Evolutionary conservation across 2,797 vertebrate species (phyloP), one percentile per base, ranked within the genome.

Genomic region (Gadopsis bispinosus): DNA sequence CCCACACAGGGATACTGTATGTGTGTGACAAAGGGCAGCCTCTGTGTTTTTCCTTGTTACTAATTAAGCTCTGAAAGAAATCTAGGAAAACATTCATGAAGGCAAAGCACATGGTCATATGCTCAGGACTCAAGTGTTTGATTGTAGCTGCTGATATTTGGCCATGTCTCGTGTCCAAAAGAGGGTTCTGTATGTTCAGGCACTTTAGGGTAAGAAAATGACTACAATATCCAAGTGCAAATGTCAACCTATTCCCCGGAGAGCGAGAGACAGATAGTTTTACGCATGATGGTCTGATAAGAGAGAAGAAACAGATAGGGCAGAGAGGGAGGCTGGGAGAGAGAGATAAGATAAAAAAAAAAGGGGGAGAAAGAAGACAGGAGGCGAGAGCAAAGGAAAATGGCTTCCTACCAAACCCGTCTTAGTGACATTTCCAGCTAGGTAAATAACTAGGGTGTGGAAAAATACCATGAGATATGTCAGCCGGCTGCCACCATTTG

Each of bases 171-270:
- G 86, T 83, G 80, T 76, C 79, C 69, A 87, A 71, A 83, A 72
- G 33, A 81, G 62, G 50, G 55, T 69, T 90, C 68, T 84, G 87
- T 90, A 77, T 87, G 87, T 88, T 80, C 59, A 81, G 85, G 59
- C 77, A 85, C 85, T 88, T 87, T 64, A 90, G 84, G 79, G 64
- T 73, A 76, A 81, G 87, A 71, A 91, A 92, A 92, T 92, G 85
- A 84, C 79, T 74, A 91, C 88, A 92, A 91, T 88, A 92, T 90
- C 88, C 85, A 79, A 83, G 78, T 69, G 79, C 82, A 94, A 93
- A 95, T 93, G 92, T 90, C 89, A 93, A 53, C 63, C 75, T 68
- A 51, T 88, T 88, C 91, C 87, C 83, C n/a, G 0, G 87, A 84
- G 87, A 75, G 50, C 6, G 33, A 70, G 63, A 77, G 78, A 83